Base-by-base conservation (phyloP, 2,888 invertebrate species). In the Ennomos fuscantarius region DNA sequence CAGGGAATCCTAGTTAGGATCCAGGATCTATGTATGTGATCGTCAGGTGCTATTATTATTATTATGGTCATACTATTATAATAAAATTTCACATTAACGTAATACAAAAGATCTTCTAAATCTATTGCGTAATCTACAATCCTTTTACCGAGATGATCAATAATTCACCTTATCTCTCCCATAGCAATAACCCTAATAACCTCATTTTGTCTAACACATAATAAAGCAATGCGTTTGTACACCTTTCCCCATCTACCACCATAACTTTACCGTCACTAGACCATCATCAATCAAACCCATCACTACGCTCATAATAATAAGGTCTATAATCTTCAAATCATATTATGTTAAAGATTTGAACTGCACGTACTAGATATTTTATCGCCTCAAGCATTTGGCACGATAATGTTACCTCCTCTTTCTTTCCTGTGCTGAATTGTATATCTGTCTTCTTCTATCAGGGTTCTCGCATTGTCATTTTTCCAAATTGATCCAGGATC, bases 401-500 rank as follows among this genome's bases (percentile, higher is more conserved):
- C 78, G 81, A 75, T 69, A 33, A 62, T 59, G 52, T 42, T 43
- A 51, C 58, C 24, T 0, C 81, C 84, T 63, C 73, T 65, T 48
- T 83, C 67, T 8, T 62, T 39, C 79, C 34, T 13, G 15, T 24
- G 0, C 1, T 12, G 43, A 13, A 46, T 60, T 31, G 9, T 79
- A 76, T 74, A 6, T 63, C 33, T 41, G 2, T 81, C 79, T 63
- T 70, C 46, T 32, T 84, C 75, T 59, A 43, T 33, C 71, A 51
- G 47, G 69, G 72, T 75, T 80, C 82, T 79, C 74, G 82, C 82
- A 78, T 82, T 87, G 88, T 89, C 87, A 88, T 89, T 88, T 89
- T 88, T 86, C 82, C 81, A 82, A 82, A 85, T 82, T 84, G 86
- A 87, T 85, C 89, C 82, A 65, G 84, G 86, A 84, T 78, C 86